Evolutionary conservation across 2,113 vertebrate species (phyloP).

Genomic region (Colinus virginianus): DNA sequence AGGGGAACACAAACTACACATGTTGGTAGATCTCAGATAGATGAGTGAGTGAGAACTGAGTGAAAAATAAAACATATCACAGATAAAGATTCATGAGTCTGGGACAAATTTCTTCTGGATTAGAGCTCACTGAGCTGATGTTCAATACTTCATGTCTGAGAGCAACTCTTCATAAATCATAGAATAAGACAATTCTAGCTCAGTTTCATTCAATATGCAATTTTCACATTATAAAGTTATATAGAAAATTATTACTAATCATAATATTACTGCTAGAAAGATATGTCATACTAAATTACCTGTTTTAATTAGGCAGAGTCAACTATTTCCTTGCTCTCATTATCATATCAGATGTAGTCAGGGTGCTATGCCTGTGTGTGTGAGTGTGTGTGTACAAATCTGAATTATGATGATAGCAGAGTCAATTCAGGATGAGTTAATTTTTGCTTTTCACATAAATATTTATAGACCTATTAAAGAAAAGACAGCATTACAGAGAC

Average conservation of each 20-base stretch:
- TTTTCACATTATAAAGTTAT: conserved; percentile 35
- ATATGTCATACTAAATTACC: conserved; percentile 64
- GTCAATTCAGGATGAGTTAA: conserved; percentile 34
- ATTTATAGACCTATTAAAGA: conserved; percentile 64
- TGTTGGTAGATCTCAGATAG: conserved; percentile 7
- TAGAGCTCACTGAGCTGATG: conserved; percentile 6
- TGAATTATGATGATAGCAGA: conserved; percentile 40
- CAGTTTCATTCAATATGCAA: conserved; percentile 34
- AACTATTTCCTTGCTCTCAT: conserved; percentile 51
- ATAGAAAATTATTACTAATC: conserved; percentile 58
- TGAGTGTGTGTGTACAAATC: background rate
- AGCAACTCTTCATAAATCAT: conserved; percentile 57
- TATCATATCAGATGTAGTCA: conserved; percentile 63
- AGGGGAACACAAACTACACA: background rate
- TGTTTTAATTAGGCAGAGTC: conserved; percentile 71
- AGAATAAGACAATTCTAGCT: conserved; percentile 46
- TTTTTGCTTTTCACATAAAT: conserved; percentile 57
- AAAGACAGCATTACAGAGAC: conserved; percentile 31
- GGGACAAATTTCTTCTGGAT: conserved; percentile 25
- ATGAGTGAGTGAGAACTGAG: background rate
- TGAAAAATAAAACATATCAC: conserved; percentile 20
- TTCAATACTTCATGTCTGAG: conserved; percentile 53
- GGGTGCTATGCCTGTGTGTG: background rate
- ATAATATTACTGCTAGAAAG: conserved; percentile 50
- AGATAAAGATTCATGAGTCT: conserved; percentile 39